A percentile compares a stretch with the other conserved stretches of the same genome.
phyloP scores from a whole-genome alignment of 2,797 vertebrate species.

The Enteromius fasciolatus region DNA sequence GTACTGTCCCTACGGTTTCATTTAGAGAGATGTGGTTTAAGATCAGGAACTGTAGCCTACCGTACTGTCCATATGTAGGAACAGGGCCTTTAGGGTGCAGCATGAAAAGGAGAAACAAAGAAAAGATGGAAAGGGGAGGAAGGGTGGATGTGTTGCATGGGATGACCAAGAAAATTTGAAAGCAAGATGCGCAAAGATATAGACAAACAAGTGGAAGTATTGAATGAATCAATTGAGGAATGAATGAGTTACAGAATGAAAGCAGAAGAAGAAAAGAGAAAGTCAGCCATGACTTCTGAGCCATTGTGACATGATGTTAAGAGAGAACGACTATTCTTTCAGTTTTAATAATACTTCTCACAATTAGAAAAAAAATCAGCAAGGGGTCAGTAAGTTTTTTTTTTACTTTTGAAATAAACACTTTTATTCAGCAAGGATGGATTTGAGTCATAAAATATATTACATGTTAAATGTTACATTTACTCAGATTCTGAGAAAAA shows the following conservation, averaged over 20 bases:
- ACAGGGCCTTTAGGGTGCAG: constrained; percentile 74
- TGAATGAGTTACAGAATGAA: constrained; percentile 38
- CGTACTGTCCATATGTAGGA: constrained; percentile 77
- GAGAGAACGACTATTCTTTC: background rate
- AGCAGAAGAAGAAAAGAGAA: constrained; percentile 40
- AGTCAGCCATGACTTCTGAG: constrained; percentile 34
- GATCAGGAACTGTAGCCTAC: constrained; percentile 66
- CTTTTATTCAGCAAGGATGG: background rate
- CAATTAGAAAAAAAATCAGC: background rate
- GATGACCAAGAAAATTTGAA: constrained; percentile 1
- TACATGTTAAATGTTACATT: background rate
- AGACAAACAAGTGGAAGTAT: background rate
- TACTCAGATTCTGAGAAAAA: background rate
- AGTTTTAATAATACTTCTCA: background rate
- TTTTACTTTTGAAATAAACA: background rate
- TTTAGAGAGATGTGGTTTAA: constrained; percentile 6
- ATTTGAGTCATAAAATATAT: background rate
- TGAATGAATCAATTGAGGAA: background rate
- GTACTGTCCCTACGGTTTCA: background rate
- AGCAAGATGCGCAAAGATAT: background rate
- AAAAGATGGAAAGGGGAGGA: constrained; percentile 36
- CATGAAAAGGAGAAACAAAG: constrained; percentile 57
- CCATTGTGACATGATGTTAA: background rate
- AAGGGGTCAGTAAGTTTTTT: background rate
- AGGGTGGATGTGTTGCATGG: background rate